Base-by-base conservation (phyloP, 1,140 invertebrate genomes). In the Plectus sambesii region DNA sequence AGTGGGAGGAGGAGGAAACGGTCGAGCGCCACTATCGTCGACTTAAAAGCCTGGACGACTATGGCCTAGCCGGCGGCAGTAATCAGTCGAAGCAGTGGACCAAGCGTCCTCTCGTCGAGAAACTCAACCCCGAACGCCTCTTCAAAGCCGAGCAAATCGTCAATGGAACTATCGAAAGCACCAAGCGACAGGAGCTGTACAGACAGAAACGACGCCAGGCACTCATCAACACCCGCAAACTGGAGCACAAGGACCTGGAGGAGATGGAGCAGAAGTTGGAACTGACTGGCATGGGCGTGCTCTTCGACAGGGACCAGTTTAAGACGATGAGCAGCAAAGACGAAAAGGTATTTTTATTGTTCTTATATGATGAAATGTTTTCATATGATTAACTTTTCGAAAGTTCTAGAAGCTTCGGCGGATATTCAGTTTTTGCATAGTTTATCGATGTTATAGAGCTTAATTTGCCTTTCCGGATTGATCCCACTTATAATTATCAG, bases 231-330 rank as follows among this genome's bases (percentile, higher is more conserved):
- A 54, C 29, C 27, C 12, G 22, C 9, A 3, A 25, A 46, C 4
- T 53, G 27, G 38, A 55, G 17, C 25, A 30, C 20, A 33, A 25
- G 8, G 51, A 45, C 17, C 25, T 53, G 5, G 38, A 54, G 38
- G 50, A 51, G 38, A 53, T 53, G 51, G 51, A 53, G 35, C 15
- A 55, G 38, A 53, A 44, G 35, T 20, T 53, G 39, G 37, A 38
- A 12, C 23, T 15, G 9, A 44, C 50, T 6, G 51, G n/a, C 8
- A 55, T 47, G 38, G 49, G 49, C n/a, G 20, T n/a, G 17, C 12
- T 20, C n/a, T 3, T 20, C 22, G 27, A 24, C 25, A 9, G 25
- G 24, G 44, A 52, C n/a, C n/a, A n/a, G n/a, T n/a, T n/a, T n/a
- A n/a, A n/a, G n/a, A 5, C 49, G 8, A 39, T 51, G 49, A 50